Evolutionary conservation across 2,113 vertebrate species (phyloP), one percentile per base, ranked within the genome.

Genomic region (Triplophysa dalaica): DNA sequence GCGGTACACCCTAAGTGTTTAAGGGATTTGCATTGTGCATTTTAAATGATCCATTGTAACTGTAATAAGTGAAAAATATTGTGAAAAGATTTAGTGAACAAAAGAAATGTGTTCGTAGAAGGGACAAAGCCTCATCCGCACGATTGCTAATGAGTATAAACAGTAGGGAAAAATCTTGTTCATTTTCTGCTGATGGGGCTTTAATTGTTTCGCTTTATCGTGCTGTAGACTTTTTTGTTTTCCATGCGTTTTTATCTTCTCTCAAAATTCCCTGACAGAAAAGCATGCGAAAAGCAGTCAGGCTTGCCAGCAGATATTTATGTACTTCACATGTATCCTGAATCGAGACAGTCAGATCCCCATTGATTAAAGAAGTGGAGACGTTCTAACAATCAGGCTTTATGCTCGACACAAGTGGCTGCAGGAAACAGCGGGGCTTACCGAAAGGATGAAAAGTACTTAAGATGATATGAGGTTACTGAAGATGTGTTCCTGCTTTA

Each of bases 311-410:
- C 82, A 87, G 89, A 87, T 90, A 90, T 93, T 91, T 90, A 88
- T 90, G 81, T 88, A 88, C 89, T 90, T 83, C 86, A 87, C 79
- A 89, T 88, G 86, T 83, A 73, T 76, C 75, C 85, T 88, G 84
- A 91, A 91, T 92, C 87, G 88, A 84, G 90, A 89, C 85, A 86
- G 85, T 86, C 85, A 80, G 87, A 85, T 90, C 87, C 89, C 79
- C 86, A 89, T 92, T 93, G 89, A 93, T 92, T 93, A 88, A 88
- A 91, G 89, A 90, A 90, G 90, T 90, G 89, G 85, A 82, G 86
- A 86, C 81, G 75, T 91, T 92, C 89, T 88, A 81, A 90, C 88
- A 92, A 88, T 90, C 89, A 91, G 85, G 86, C 80, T 78, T 76
- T 79, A 86, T 87, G 85, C 88, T 89, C 82, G 79, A 82, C 81